phyloP scores from a whole-genome alignment of 1,140 invertebrate species.

The Drosophila pallidifrons region DNA sequence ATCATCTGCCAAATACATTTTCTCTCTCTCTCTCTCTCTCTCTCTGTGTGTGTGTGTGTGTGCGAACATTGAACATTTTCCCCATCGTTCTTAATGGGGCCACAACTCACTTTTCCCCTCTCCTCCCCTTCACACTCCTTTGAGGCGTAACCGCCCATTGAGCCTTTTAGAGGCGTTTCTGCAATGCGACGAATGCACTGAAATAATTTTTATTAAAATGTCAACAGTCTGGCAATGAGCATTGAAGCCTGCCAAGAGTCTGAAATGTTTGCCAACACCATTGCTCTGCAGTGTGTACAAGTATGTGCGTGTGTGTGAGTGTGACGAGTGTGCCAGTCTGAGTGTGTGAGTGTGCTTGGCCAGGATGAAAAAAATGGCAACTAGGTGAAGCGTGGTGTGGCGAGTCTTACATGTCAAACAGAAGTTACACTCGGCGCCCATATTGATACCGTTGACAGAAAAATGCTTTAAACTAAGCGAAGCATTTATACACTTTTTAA shows the following conservation, averaged over 20 bases:
- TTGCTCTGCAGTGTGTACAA: slow-evolving; percentile 7
- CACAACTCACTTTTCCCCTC: slow-evolving; percentile 1
- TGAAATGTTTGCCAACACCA: slow-evolving; percentile 49
- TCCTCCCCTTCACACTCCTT: not conserved
- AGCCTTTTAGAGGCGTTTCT: slow-evolving; percentile 36
- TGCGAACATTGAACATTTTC: slow-evolving; percentile 13
- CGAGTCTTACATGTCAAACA: slow-evolving; percentile 36
- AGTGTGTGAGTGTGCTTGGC: slow-evolving; percentile 16
- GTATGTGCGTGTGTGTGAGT: not conserved
- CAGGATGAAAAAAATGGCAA: slow-evolving; percentile 18
- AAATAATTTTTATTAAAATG: slow-evolving; percentile 62
- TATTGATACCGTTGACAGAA: slow-evolving; percentile 13
- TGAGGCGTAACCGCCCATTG: not conserved
- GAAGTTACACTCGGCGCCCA: slow-evolving; percentile 16
- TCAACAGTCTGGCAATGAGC: slow-evolving; percentile 57
- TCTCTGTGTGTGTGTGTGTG: too few species aligned
- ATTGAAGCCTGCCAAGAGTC: slow-evolving; percentile 51
- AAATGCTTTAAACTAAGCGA: not conserved
- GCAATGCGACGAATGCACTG: slow-evolving; percentile 54
- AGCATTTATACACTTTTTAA: not conserved
- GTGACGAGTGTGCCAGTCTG: slow-evolving; percentile 2
- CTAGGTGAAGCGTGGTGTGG: slow-evolving; percentile 7
- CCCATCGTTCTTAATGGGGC: slow-evolving; percentile 20
- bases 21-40: not conserved
- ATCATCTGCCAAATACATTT: slow-evolving; percentile 11